These are phyloP conservation scores for Zaprionus kolodkinae DNA, from an alignment of 1,140 invertebrate species.

Conservation along the genomic window DNA sequence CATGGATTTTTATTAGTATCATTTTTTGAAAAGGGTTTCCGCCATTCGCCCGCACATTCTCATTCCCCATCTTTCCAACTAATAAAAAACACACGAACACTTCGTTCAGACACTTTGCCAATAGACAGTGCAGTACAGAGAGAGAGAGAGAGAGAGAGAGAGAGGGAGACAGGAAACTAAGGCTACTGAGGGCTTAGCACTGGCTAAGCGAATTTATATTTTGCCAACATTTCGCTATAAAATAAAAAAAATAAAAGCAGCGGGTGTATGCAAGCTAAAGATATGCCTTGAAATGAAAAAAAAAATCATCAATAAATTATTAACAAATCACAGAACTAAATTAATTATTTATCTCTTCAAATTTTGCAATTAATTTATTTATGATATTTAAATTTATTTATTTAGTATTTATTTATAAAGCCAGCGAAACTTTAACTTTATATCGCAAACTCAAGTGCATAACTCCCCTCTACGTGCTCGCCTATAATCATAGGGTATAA, in stretches of 20 bases:
- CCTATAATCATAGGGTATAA: constrained; percentile 5
- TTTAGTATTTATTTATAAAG: too few species aligned
- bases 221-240: constrained; percentile 52
- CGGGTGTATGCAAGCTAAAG: not conserved
- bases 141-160: not conserved
- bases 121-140: constrained; percentile 21
- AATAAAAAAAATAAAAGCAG: constrained; percentile 12
- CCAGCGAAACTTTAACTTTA: too few species aligned
- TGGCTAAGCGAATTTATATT: constrained; percentile 67
- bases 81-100: constrained; percentile 25
- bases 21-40: constrained; percentile 80
- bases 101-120: constrained; percentile 9
- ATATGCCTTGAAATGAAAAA: constrained; percentile 30
- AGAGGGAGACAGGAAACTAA: constrained; percentile 5
- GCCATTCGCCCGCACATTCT: not conserved
- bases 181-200: constrained; percentile 59
- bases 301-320: not conserved
- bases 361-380: too few species aligned
- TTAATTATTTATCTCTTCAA: too few species aligned
- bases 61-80: constrained; percentile 9
- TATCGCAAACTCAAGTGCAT: too few species aligned
- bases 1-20: constrained; percentile 83
- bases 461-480: not conserved
- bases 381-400: too few species aligned
- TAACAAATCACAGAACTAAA: not conserved